Evolutionary conservation across 2,797 vertebrate genomes (phyloP).

Genomic region (Novumbra hubbsi): DNA sequence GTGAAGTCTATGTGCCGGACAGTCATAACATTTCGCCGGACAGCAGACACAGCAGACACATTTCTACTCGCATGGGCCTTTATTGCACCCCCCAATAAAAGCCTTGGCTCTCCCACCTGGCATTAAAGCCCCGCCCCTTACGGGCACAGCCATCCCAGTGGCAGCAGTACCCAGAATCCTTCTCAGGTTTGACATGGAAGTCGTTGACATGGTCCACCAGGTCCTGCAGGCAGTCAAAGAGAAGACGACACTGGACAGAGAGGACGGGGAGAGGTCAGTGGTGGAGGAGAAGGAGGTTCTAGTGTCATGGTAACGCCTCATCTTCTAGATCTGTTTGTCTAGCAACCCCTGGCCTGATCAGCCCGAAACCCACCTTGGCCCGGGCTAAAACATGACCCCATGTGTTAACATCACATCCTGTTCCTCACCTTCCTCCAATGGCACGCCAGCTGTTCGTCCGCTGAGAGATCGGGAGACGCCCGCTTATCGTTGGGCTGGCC

Average conservation of each 20-base stretch:
- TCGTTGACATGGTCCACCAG: constrained; percentile 96
- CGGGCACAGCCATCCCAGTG: constrained; percentile 97
- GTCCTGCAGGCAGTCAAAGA: constrained; percentile 94
- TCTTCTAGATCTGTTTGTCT: background rate
- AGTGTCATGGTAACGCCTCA: background rate
- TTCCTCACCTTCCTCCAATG: constrained; percentile 89
- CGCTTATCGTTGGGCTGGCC: constrained; percentile 82
- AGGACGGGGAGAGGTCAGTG: no score
- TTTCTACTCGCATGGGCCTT: no score
- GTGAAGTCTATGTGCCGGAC: no score
- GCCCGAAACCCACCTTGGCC: background rate
- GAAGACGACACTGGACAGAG: constrained; percentile 86
- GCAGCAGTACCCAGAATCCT: constrained; percentile 95
- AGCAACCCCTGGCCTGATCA: background rate
- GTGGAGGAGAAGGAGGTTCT: background rate
- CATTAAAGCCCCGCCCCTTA: constrained; percentile 94
- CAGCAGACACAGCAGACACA: no score
- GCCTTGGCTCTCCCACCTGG: constrained; percentile 81
- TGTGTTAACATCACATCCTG: background rate
- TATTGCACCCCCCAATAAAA: no score
- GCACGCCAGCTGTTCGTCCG: constrained; percentile 90
- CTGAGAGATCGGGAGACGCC: constrained; percentile 84
- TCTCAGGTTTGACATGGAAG: constrained; percentile 94
- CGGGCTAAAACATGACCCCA: background rate
- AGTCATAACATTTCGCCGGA: no score